Base-by-base conservation (phyloP, 2,797 vertebrate species). In the Amniataba percoides region DNA sequence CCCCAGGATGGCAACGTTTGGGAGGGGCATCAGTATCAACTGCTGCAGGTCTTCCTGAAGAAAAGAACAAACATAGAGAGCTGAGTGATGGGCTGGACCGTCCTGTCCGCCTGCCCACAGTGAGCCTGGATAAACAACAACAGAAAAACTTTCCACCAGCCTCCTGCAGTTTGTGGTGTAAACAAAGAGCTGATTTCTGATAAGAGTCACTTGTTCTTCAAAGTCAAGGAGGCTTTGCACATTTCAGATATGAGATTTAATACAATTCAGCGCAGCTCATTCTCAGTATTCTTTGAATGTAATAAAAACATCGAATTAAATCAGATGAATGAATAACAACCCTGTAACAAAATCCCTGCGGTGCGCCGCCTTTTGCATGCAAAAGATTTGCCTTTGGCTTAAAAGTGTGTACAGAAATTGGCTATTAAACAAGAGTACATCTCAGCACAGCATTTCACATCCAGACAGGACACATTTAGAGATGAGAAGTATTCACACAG, bases 1-100 rank as follows among this genome's bases (percentile, higher is more conserved):
- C 34, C 95, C 96, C 92, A 98, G 69, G 45, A 96, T 94, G 85
- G 96, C 95, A 40, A 96, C 90, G 42, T 97, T 97, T 45, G 97
- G 97, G 39, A 97, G 95, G 4, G 95, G 88, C 81, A 94, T 95
- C 87, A 98, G 91, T 83, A 98, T 93, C 89, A 97, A 83, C 88
- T 97, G 96, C 90, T 97, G 97, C 34, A 98, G 93, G 82, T 97
- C 95, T 76, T 97, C 96, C 97, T 98, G 87, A 51, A 66, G 55
- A 84, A 64, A 80, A 83, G 36, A 71, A 74, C 4, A 58, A 52
- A 77, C 18, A 4, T 55, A 46, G 52, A 46, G 68, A 60, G 76
- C 83, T 82, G 16, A 25, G 40, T 61, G 62, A 74, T 75, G 19
- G 7, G 16, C 72, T 42, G 25, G 49, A 21, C 36, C 0, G 4